Base-by-base conservation (phyloP, 2,888 invertebrate genomes). In the Papilio elwesi region DNA sequence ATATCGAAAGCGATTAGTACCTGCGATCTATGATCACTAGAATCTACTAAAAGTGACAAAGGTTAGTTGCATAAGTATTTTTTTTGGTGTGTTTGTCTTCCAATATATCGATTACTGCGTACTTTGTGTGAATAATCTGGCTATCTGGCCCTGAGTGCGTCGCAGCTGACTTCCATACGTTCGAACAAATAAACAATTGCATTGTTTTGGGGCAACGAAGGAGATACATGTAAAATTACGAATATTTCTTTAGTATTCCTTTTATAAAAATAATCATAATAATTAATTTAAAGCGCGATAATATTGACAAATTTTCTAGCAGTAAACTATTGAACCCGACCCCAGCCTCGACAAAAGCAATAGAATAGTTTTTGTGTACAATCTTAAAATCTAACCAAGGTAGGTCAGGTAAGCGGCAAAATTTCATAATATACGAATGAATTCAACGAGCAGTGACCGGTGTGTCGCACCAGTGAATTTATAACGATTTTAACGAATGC, bases 141-240 rank as follows among this genome's bases (percentile, higher is more conserved):
- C 36, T 70, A 70, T 64, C 64, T 55, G 16, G 53, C 8, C 16
- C 52, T 10, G 47, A 48, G 15, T 64, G 55, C 48, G 55, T 64
- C 15, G 62, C 26, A 55, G 47, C 6, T 4, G n/a, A 26, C 53
- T 53, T 66, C 12, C 53, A 67, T 53, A 15, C 12, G 15, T 26
- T 52, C 26, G 7, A 64, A 48, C 49, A 55, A 70, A 63, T 38
- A 64, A 70, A 70, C 70, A 64, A 43, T 52, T 48, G 49, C 59
- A 52, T 59, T 38, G 55, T 66, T 62, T 66, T 43, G 47, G 66
- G 43, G 57, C 36, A 66, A 1, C 38, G 7, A 9, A 4, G 38
- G 43, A 43, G 43, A 9, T 1, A 15, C 10, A 59, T 12, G 26
- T 52, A 52, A 15, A 6, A 15, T 52, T 52, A 16, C 8, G 51